phyloP scores from a whole-genome alignment of 2,888 invertebrate genomes.

The Chrysina gloriosa region DNA sequence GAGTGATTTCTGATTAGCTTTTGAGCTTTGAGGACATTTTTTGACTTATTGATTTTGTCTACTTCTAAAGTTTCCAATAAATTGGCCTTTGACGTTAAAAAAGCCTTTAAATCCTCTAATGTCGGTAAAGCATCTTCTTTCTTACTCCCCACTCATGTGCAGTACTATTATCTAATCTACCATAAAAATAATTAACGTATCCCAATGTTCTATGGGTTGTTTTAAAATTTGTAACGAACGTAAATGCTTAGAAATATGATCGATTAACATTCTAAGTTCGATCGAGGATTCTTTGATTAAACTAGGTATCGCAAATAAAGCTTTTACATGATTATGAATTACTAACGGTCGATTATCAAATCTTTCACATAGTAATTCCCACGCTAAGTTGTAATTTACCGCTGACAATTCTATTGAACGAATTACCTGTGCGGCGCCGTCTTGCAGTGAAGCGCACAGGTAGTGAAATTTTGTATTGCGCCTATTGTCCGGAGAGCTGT shows the following conservation, averaged over 20 bases:
- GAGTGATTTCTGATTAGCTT: neutral
- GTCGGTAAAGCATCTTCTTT: neutral
- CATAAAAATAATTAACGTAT: slow-evolving; percentile 8
- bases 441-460: slow-evolving; percentile 13
- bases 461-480: slow-evolving; percentile 17
- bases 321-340: slow-evolving; percentile 42
- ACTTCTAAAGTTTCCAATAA: slow-evolving; percentile 11
- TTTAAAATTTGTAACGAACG: slow-evolving; percentile 1
- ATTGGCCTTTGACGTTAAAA: slow-evolving; percentile 9
- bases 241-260: slow-evolving; percentile 21
- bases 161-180: slow-evolving; percentile 6
- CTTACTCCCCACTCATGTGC: neutral
- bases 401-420: slow-evolving; percentile 19
- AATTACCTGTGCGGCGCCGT: slow-evolving; percentile 13
- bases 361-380: slow-evolving; percentile 44
- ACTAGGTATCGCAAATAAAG: slow-evolving; percentile 33
- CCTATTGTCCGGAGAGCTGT: slow-evolving; percentile 2
- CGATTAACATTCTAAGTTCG: slow-evolving; percentile 4
- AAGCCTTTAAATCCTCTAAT: neutral
- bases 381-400: slow-evolving; percentile 43
- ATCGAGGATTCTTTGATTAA: slow-evolving; percentile 10
- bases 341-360: slow-evolving; percentile 43
- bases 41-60: neutral
- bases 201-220: slow-evolving; percentile 19
- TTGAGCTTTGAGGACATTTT: neutral